phyloP scores from a whole-genome alignment of 2,113 vertebrate species.

The Atlantisia rogersi region DNA sequence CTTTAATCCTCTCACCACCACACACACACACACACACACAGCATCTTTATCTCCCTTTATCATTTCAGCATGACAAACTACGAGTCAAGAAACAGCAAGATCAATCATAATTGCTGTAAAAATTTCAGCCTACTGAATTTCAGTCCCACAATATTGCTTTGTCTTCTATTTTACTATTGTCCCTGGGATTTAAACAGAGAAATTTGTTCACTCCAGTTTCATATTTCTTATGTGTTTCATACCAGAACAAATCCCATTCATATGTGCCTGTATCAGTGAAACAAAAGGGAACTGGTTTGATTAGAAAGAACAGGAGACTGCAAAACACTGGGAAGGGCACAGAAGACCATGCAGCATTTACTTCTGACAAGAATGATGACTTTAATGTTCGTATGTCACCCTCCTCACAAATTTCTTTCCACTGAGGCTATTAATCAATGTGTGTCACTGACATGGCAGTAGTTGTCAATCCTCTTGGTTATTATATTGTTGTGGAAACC shows the following conservation, averaged over 20 bases:
- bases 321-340: not conserved
- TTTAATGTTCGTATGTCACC: not conserved
- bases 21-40: not conserved
- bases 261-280: not conserved
- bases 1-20: not conserved
- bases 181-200: not conserved
- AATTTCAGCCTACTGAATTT: not conserved
- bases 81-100: not conserved
- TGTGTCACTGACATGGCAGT: not conserved
- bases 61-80: not conserved
- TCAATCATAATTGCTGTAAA: not conserved
- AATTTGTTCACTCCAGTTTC: not conserved
- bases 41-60: accelerated
- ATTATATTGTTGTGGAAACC: not conserved
- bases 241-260: not conserved
- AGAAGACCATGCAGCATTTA: not conserved
- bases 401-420: not conserved
- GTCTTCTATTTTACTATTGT: not conserved
- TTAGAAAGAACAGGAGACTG: not conserved
- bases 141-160: not conserved
- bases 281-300: not conserved
- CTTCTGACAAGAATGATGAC: conserved; percentile 27
- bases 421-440: not conserved
- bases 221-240: not conserved
- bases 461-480: not conserved